Evolutionary conservation across 2,113 vertebrate species (phyloP).

Genomic region (Xiphophorus hellerii): DNA sequence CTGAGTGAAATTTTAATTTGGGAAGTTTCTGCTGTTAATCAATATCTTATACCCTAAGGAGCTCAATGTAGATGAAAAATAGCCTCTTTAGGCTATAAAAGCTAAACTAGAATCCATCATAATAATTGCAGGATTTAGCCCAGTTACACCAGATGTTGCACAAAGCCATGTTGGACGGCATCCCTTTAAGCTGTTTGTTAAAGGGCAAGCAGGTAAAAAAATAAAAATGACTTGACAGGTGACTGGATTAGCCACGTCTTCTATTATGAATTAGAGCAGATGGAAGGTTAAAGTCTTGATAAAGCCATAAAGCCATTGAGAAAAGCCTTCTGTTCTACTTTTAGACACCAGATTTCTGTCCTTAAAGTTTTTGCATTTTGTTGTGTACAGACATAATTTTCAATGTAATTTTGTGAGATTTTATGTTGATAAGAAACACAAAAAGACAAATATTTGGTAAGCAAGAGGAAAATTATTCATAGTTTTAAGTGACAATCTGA

Average conservation of each 20-base stretch:
- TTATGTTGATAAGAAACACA: not conserved
- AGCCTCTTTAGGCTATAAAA: not conserved
- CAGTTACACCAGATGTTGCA: conserved; percentile 5
- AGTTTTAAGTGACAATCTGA: not conserved
- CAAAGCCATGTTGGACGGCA: not conserved
- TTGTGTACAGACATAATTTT: not conserved
- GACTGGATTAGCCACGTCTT: conserved; percentile 1
- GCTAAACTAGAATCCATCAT: not conserved
- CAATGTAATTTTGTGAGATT: not conserved
- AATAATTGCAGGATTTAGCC: not conserved
- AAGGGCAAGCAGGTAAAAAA: not conserved
- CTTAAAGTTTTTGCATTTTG: not conserved
- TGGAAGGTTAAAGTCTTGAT: not conserved
- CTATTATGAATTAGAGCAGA: not conserved
- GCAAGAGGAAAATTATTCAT: not conserved
- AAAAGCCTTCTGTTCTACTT: not conserved
- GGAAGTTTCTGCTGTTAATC: not conserved
- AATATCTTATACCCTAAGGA: not conserved
- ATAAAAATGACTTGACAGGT: not conserved
- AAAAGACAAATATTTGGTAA: not conserved
- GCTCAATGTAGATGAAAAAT: not conserved
- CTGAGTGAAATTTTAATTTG: not conserved
- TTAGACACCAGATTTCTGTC: not conserved
- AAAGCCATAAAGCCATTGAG: not conserved
- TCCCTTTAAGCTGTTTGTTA: not conserved